Percentiles rank a stretch among this genome's conserved stretches.
These are phyloP conservation scores for Salmo trutta DNA, from an alignment of 2,797 vertebrate genomes.

Conservation along the genomic window DNA sequence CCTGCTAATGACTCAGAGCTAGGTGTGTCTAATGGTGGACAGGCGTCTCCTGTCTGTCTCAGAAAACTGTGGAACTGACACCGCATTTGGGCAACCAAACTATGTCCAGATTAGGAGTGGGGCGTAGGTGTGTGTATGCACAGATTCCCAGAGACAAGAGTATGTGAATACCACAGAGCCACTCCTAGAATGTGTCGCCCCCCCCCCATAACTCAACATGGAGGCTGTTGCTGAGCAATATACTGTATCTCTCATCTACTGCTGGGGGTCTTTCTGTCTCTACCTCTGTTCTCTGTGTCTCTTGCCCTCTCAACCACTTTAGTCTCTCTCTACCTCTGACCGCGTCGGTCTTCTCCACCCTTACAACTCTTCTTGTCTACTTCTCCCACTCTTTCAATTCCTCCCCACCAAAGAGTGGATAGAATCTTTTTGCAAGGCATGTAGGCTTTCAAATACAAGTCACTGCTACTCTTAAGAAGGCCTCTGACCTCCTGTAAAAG, in stretches of 20 bases:
- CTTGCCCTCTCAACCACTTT: not conserved
- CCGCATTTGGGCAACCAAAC: not conserved
- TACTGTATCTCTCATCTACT: not conserved
- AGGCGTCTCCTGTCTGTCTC: slow-evolving; percentile 2
- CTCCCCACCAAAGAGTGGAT: not conserved
- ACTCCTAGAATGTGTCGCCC: slow-evolving; percentile 12
- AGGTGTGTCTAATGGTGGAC: not conserved
- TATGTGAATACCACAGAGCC: not conserved
- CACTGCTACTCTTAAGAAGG: not conserved
- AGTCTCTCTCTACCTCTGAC: slow-evolving; percentile 10
- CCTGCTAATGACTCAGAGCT: not conserved
- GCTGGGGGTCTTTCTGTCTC: not conserved
- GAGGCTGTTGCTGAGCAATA: not conserved
- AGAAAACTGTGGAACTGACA: slow-evolving; percentile 4
- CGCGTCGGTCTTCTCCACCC: too few relatives aligned
- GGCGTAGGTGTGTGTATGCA: slow-evolving; percentile 15
- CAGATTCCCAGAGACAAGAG: not conserved
- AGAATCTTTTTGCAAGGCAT: too few relatives aligned
- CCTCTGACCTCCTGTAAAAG: not conserved
- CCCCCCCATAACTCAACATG: slow-evolving; percentile 4
- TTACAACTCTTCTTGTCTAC: too few relatives aligned
- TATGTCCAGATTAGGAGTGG: not conserved
- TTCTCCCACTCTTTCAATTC: not conserved
- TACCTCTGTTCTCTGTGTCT: too few relatives aligned
- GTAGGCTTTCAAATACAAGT: not conserved